These are phyloP conservation scores for Galemys pyrenaicus DNA, from an alignment of 2,113 vertebrate species.

Conservation along the genomic window DNA sequence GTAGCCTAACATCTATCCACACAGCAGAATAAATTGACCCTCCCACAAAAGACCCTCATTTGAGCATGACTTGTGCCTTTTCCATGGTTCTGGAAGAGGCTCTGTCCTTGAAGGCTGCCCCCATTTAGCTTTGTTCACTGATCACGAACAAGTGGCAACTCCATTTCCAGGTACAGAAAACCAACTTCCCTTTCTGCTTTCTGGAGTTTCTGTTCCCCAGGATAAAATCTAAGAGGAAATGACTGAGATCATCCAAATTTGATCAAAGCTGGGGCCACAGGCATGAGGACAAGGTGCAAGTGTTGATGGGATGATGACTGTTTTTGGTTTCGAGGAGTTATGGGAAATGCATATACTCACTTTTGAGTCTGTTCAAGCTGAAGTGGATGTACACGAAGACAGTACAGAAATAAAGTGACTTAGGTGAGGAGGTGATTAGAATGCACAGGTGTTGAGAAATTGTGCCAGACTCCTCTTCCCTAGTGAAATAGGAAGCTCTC, in stretches of 20 bases:
- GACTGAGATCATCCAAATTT: not conserved
- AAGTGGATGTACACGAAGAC: not conserved
- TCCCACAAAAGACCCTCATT: not conserved
- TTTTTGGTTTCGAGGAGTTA: not conserved
- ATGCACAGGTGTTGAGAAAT: not conserved
- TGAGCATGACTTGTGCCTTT: rapidly evolving
- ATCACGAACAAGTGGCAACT: not conserved
- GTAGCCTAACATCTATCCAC: not conserved
- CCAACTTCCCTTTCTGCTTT: not conserved
- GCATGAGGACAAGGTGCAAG: not conserved
- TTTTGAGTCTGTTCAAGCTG: not conserved
- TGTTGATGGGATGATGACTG: too few relatives aligned
- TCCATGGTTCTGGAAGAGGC: not conserved
- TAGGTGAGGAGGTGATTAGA: not conserved
- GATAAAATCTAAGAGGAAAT: not conserved
- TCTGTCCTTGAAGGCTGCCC: not conserved
- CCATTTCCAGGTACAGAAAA: not conserved
- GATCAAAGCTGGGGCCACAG: not conserved
- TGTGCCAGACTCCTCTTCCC: not conserved
- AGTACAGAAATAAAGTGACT: not conserved
- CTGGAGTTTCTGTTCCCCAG: not conserved
- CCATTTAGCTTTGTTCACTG: not conserved
- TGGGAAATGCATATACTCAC: not conserved
- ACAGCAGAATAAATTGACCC: not conserved
- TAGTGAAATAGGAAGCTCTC: not conserved